phyloP scores from a whole-genome alignment of 1,140 invertebrate species.

The Scaptomyza graminum region DNA sequence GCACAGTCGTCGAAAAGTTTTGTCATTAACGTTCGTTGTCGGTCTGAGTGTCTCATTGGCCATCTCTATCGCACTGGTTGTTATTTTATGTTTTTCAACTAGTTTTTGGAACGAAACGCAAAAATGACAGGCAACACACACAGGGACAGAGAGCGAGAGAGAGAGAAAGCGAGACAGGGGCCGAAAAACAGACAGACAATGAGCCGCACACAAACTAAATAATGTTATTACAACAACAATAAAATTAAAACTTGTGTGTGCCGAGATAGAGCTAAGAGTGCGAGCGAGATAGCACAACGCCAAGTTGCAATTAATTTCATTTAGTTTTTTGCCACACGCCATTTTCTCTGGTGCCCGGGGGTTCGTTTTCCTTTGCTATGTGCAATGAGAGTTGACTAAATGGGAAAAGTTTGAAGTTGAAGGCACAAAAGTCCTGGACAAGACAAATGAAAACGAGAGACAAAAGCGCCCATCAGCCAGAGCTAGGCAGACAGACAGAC shows the following conservation, averaged over 20 bases:
- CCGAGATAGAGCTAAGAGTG: constrained; percentile 1
- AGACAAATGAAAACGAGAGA: constrained; percentile 64
- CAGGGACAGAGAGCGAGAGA: constrained; percentile 22
- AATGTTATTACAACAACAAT: constrained; percentile 77
- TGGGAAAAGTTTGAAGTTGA: constrained; percentile 80
- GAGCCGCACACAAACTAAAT: constrained; percentile 60
- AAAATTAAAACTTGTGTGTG: constrained; percentile 67
- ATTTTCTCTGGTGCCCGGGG: constrained; percentile 39
- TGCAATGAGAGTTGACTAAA: constrained; percentile 63
- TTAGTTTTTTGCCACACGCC: constrained; percentile 73
- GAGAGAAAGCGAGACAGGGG: background rate
- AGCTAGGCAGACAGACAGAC: constrained; percentile 25
- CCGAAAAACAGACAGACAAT: constrained; percentile 41
- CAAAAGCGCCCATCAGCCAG: constrained; percentile 27
- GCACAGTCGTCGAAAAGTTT: constrained; percentile 74
- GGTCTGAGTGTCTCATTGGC: constrained; percentile 5
- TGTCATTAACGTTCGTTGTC: constrained; percentile 74
- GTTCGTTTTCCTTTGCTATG: constrained; percentile 13
- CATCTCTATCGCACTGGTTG: constrained; percentile 32
- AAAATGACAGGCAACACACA: constrained; percentile 60
- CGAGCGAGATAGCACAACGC: constrained; percentile 51
- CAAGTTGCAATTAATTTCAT: constrained; percentile 81
- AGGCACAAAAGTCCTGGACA: constrained; percentile 71
- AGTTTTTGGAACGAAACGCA: constrained; percentile 64
- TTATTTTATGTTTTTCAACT: constrained; percentile 69